These are phyloP conservation scores for Dysmachus trigonus DNA, from an alignment of 2,888 invertebrate genomes.

Conservation along the genomic window DNA sequence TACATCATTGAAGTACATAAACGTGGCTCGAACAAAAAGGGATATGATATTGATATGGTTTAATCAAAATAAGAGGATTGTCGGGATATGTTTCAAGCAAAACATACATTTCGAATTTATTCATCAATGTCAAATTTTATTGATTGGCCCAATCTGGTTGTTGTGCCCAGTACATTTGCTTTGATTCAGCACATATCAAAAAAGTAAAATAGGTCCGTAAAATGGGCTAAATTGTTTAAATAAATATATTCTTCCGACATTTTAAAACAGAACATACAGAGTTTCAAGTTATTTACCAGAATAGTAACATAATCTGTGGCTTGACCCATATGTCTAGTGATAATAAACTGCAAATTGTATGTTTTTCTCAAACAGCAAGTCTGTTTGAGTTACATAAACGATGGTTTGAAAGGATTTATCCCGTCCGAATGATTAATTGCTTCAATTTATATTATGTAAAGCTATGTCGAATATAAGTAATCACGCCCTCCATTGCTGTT, in stretches of 20 bases:
- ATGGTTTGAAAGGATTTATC: not conserved
- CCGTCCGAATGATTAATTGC: not conserved
- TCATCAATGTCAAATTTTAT: not conserved
- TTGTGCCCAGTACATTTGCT: not conserved
- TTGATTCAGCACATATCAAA: not conserved
- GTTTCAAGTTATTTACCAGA: not conserved
- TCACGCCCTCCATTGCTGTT: not conserved
- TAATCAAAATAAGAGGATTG: not conserved
- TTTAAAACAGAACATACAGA: too few species aligned
- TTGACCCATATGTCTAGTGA: not conserved
- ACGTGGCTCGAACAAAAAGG: not conserved
- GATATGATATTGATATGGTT: not conserved
- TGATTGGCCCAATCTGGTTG: not conserved
- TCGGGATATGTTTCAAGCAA: not conserved
- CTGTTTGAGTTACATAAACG: not conserved
- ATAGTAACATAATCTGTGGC: not conserved
- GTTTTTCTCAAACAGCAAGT: not conserved
- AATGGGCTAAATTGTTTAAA: not conserved
- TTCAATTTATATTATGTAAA: not conserved
- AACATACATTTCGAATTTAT: not conserved
- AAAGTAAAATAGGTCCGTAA: not conserved
- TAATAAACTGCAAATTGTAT: not conserved
- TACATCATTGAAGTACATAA: not conserved
- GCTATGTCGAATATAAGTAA: not conserved
- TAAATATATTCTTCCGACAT: not conserved